Evolutionary conservation across 1,140 invertebrate species (phyloP).

Genomic region (Papilio glaucus): DNA sequence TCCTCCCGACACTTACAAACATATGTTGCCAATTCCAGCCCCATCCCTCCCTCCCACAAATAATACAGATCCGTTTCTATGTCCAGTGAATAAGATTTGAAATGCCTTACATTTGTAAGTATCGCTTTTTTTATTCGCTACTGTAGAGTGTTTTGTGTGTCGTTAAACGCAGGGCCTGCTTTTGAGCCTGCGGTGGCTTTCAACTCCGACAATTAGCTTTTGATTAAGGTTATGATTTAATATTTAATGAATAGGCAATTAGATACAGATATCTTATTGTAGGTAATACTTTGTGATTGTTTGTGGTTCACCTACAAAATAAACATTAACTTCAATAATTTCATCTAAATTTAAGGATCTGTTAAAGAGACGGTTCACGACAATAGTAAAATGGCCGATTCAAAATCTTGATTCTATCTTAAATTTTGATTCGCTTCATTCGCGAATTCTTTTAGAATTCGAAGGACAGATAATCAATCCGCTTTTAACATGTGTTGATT

Average conservation of each 20-base stretch:
- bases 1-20: slow-evolving; percentile 64
- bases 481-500: too few relatives aligned
- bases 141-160: background rate
- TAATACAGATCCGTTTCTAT: background rate
- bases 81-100: background rate
- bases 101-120: background rate
- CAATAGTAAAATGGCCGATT: too few relatives aligned
- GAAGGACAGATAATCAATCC: too few relatives aligned
- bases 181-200: slow-evolving; percentile 12
- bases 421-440: too few relatives aligned
- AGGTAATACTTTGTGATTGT: background rate
- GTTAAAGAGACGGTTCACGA: too few relatives aligned
- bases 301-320: background rate
- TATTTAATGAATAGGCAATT: background rate
- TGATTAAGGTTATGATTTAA: background rate
- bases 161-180: slow-evolving; percentile 9
- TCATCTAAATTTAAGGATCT: too few relatives aligned
- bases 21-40: slow-evolving; percentile 68
- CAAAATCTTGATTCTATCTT: too few relatives aligned
- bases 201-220: background rate
- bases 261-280: background rate
- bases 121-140: background rate
- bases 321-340: too few relatives aligned
- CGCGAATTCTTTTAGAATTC: too few relatives aligned
- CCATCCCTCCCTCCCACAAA: slow-evolving; percentile 9